Base-by-base conservation (phyloP, 2,888 invertebrate species). In the Acheta domesticus region DNA sequence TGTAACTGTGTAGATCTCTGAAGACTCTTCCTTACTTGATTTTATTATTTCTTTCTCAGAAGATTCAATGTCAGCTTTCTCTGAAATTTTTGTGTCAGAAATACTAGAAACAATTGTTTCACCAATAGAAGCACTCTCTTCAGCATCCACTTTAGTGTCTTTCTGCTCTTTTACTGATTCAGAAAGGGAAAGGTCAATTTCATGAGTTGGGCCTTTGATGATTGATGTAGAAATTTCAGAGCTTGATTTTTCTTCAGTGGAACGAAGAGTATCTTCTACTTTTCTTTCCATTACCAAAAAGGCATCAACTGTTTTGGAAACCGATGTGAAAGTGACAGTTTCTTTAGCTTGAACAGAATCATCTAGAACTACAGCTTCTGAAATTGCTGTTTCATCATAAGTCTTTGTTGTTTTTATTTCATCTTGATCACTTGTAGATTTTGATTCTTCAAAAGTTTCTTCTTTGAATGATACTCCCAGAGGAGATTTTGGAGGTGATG, bases 11-110 rank as follows among this genome's bases (percentile, higher is more conserved):
- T 48, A 36, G 14, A 78, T 19, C 49, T 78, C 74, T 78, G 11
- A 48, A 62, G 23, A 74, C 62, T 78, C 21, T 16, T 74, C 48
- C 49, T 74, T 74, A 62, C 23, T 78, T 78, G 48, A 74, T 16
- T 74, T 48, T 78, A 78, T 49, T 80, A 77, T 62, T 78, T 80
- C 79, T 82, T 82, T 78, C 81, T 80, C 77, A 80, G 80, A 73
- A 78, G 80, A 78, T 75, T 48, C 75, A 81, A 75, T 19, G 76
- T 21, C 21, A 1, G 75, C 62, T 62, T 12, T 48, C 19, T 77
- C 20, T 36, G 76, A 73, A 20, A 49, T 48, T 62, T 79, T 62
- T n/a, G 36, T 74, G 14, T 49, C 48, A 14, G 79, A 79, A 11
- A 78, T 49, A 75, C 48, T 73, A 23, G 80, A 23, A n/a, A 62